Evolutionary conservation across 2,113 vertebrate species (phyloP), one percentile per base, ranked within the genome.

Genomic region (Poeciliopsis occidentalis): DNA sequence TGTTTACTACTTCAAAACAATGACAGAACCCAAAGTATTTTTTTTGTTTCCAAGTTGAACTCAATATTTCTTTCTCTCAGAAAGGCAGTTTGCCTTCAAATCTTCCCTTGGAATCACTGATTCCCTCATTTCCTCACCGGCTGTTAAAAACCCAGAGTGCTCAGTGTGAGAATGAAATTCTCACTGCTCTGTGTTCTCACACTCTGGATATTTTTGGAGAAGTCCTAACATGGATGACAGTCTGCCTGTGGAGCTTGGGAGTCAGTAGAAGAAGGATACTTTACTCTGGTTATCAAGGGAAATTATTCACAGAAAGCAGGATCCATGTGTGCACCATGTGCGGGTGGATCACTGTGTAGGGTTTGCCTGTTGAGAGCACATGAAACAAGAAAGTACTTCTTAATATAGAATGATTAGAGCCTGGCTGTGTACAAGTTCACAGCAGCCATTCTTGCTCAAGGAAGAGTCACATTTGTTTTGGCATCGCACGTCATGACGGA

Each of bases 161-260:
- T 72, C 44, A 75, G 26, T 10, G 51, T 62, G 54, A 74, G 24
- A 71, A 41, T 17, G 39, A 32, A 24, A 60, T 29, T 67, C 64
- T 54, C 32, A 12, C 15, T 7, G 24, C 3, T 29, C 66, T 62
- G 15, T 64, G 62, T 62, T 75, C 47, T 63, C 67, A 64, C 75
- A 44, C 60, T 64, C 32, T 2, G 12, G 67, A 32, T 71, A 75
- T 64, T 64, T 71, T 61, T 54, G n/a, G 64, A 67, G 37, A 26
- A 19, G 68, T 62, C 44, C 78, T 13, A 75, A 81, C n/a, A 76
- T 63, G 72, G 29, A 66, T 75, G 60, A 79, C 67, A 32, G 68
- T 3, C 79, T 81, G 75, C 60, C 41, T 19, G 57, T 44, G 10
- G 12, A 69, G 61, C 11, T 27, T 60, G 10, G 19, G 34, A 37